A percentile compares a stretch with the other conserved stretches of the same genome.
These are phyloP conservation scores for Platanista minor DNA, from an alignment of 2,113 vertebrate species.

Conservation along the genomic window DNA sequence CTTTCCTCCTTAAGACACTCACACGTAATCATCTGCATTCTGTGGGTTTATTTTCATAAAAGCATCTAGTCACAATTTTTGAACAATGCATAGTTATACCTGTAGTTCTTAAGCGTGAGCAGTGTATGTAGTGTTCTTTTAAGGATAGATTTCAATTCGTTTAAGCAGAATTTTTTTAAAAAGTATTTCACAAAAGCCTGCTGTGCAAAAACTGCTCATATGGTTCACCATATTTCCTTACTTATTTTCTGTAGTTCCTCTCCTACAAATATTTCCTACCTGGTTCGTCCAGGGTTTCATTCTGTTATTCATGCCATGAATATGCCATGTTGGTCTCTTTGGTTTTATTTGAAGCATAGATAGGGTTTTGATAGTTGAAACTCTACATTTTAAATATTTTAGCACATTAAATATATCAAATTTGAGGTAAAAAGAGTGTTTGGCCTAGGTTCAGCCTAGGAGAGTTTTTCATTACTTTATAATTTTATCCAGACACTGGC, in stretches of 20 bases:
- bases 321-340: not conserved
- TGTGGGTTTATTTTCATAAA: not conserved
- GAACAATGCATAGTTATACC: not conserved
- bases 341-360: conserved; percentile 19
- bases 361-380: not conserved
- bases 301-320: not conserved
- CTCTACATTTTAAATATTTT: conserved; percentile 13
- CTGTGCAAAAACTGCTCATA: not conserved
- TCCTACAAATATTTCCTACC: conserved; percentile 5
- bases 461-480: conserved; percentile 51
- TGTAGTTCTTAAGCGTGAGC: not conserved
- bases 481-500: conserved; percentile 51
- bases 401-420: conserved; percentile 2
- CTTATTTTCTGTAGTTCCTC: not conserved
- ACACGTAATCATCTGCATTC: not conserved
- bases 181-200: not conserved
- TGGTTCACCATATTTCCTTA: not conserved
- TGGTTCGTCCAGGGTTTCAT: not conserved
- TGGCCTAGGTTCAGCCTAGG: not conserved
- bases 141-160: not conserved
- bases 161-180: not conserved
- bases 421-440: conserved; percentile 16
- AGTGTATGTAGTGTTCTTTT: not conserved
- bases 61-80: not conserved
- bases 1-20: not conserved